Evolutionary conservation across 2,797 vertebrate genomes (phyloP).

Genomic region (Nyctibius grandis): DNA sequence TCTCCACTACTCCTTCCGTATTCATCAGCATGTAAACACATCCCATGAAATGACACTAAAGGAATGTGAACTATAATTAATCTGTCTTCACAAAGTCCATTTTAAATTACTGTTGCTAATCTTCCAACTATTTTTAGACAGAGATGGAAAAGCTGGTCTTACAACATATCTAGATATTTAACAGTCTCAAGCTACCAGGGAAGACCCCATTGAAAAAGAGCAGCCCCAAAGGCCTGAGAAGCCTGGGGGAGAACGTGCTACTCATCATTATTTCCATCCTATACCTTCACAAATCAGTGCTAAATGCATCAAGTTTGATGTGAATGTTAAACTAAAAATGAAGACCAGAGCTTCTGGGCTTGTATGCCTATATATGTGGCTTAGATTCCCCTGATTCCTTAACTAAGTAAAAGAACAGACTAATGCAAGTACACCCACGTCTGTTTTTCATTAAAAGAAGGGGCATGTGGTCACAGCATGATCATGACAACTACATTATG

Average conservation of each 20-base stretch:
- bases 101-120: background rate
- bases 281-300: background rate
- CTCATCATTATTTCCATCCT: background rate
- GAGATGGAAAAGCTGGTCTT: background rate
- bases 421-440: rapidly evolving
- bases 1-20: background rate
- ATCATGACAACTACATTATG: background rate
- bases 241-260: background rate
- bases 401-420: background rate
- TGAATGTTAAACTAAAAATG: background rate
- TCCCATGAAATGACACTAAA: background rate
- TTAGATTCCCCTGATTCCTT: background rate
- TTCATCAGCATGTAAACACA: background rate
- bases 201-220: rapidly evolving
- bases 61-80: background rate
- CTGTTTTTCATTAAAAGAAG: background rate
- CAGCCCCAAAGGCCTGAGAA: background rate
- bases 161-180: background rate
- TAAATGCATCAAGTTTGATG: background rate
- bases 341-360: background rate
- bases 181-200: background rate
- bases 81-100: background rate
- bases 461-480: background rate
- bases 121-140: background rate
- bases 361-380: rapidly evolving